Conservation (phyloP, 1,140 invertebrate genomes). For the Acromyrmex echinatior region DNA sequence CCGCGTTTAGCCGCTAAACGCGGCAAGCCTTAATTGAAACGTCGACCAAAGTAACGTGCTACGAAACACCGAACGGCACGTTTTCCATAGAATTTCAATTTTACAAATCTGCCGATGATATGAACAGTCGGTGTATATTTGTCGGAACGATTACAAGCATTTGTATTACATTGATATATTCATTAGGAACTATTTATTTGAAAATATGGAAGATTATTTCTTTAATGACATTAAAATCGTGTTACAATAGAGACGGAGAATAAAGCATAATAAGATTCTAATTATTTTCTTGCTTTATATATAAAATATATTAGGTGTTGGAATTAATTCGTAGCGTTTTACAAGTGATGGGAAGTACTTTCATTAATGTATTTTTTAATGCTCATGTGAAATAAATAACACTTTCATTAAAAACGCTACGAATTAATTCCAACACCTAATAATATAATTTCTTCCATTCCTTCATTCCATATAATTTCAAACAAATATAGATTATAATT, state of each 20-base stretch:
- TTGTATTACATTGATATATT: background rate
- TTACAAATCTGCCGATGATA: background rate
- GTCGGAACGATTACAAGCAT: background rate
- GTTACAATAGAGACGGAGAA: background rate
- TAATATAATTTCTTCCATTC: background rate
- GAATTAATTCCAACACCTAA: too few relatives aligned
- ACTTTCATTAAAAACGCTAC: too few relatives aligned
- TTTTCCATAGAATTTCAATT: slow-evolving; percentile 34
- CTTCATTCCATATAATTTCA: background rate
- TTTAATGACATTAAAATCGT: background rate
- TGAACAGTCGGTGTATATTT: background rate
- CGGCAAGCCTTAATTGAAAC: slow-evolving; percentile 44
- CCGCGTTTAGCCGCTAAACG: slow-evolving; percentile 20
- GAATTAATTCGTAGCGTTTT: too few relatives aligned
- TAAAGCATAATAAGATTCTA: background rate
- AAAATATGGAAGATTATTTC: background rate
- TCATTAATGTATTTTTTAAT: too few relatives aligned
- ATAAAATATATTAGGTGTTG: too few relatives aligned
- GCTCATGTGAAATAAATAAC: too few relatives aligned
- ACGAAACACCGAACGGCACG: slow-evolving; percentile 16
- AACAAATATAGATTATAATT: background rate
- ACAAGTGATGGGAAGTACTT: too few relatives aligned
- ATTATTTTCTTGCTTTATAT: background rate
- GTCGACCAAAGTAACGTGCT: slow-evolving; percentile 13
- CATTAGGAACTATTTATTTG: background rate